Conservation (phyloP, 1,140 invertebrate species). For the Nymphalis io region DNA sequence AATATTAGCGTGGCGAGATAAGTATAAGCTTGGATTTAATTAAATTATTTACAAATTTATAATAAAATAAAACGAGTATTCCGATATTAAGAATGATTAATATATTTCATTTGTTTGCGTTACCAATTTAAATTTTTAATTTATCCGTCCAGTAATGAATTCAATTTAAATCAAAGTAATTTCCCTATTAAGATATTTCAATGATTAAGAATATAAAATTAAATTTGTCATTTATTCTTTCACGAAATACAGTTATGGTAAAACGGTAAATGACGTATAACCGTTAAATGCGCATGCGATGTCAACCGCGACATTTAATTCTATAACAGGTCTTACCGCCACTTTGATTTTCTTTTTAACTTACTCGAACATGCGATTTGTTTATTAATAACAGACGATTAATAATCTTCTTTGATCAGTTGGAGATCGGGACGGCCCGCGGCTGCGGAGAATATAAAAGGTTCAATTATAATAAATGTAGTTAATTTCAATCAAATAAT, state of each 20-base stretch:
- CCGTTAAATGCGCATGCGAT: constrained; percentile 60
- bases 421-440: constrained; percentile 43
- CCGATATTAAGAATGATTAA: neutral
- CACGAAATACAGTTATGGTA: constrained; percentile 41
- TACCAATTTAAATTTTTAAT: neutral
- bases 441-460: constrained; percentile 53
- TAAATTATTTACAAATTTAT: constrained; percentile 1
- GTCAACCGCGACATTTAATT: constrained; percentile 50
- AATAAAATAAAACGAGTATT: constrained; percentile 2
- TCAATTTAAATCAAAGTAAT: no score
- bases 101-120: neutral
- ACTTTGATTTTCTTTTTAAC: constrained; percentile 21
- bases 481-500: constrained; percentile 75
- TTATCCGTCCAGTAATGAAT: neutral
- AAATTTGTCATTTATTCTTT: constrained; percentile 21
- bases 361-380: constrained; percentile 24
- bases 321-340: constrained; percentile 18
- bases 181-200: neutral
- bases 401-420: constrained; percentile 57
- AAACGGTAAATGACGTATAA: constrained; percentile 41
- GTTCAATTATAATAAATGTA: constrained; percentile 69
- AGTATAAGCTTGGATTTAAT: constrained; percentile 2
- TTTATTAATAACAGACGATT: constrained; percentile 58
- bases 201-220: neutral
- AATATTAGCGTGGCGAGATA: constrained; percentile 11